Evolutionary conservation across 2,888 invertebrate genomes (phyloP).

Genomic region (Eupithecia inturbata): DNA sequence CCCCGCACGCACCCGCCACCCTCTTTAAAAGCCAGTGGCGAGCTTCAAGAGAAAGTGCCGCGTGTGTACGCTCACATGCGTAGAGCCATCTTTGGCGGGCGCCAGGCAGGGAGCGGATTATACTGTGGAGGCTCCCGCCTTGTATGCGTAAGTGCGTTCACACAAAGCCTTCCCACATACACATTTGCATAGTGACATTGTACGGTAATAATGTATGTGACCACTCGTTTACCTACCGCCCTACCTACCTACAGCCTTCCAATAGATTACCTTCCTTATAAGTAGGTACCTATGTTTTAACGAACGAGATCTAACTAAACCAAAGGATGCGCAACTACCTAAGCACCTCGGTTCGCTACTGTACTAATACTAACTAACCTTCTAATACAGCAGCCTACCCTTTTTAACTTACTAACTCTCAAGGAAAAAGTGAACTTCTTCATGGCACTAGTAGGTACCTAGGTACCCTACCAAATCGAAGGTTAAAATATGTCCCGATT

Average conservation of each 20-base stretch:
- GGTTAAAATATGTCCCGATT: not conserved
- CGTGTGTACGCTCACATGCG: slow-evolving; percentile 82
- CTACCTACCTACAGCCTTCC: slow-evolving; percentile 74
- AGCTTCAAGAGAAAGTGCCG: slow-evolving; percentile 86
- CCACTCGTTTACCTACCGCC: slow-evolving; percentile 63
- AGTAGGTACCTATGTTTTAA: slow-evolving; percentile 4
- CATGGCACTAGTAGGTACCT: not conserved
- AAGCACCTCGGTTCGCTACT: not conserved
- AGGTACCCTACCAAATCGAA: not conserved
- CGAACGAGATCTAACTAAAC: slow-evolving; percentile 22
- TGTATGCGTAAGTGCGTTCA: slow-evolving; percentile 82
- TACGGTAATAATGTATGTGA: slow-evolving; percentile 84
- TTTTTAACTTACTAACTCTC: not conserved
- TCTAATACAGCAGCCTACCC: not conserved
- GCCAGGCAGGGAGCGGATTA: slow-evolving; percentile 76
- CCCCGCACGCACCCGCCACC: slow-evolving; percentile 67
- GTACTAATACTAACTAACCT: not conserved
- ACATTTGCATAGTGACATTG: slow-evolving; percentile 84
- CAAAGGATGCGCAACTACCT: not conserved
- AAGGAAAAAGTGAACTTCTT: not conserved
- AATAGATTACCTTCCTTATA: slow-evolving; percentile 61
- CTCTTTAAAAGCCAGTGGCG: slow-evolving; percentile 85
- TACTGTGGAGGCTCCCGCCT: slow-evolving; percentile 73
- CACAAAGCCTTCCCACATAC: slow-evolving; percentile 82
- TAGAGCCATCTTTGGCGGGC: slow-evolving; percentile 79